Percentiles rank a stretch among this genome's conserved stretches.
phyloP scores from a whole-genome alignment of 1,140 invertebrate species.

The Habropoda laboriosa region DNA sequence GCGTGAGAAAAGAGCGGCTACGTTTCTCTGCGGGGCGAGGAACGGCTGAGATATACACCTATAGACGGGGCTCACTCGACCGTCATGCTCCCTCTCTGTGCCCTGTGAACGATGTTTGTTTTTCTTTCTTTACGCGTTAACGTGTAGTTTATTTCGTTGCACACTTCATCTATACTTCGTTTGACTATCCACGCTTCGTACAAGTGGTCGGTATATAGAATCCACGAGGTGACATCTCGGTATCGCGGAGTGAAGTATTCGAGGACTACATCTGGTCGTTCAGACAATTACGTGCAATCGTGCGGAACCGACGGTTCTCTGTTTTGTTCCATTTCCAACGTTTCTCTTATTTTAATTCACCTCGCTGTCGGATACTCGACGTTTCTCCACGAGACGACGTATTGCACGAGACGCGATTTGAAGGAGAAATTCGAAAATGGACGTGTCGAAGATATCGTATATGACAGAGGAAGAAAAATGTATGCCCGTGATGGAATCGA shows the following conservation, averaged over 20 bases:
- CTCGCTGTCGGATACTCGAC: neutral
- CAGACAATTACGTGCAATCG: slow-evolving; percentile 23
- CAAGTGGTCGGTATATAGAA: neutral
- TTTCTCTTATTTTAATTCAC: neutral
- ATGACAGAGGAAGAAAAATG: neutral
- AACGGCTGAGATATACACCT: slow-evolving; percentile 13
- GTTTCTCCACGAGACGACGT: neutral
- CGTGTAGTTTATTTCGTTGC: neutral
- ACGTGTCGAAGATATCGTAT: neutral
- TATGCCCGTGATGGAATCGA: slow-evolving; percentile 1
- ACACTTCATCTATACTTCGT: neutral
- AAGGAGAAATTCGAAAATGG: neutral
- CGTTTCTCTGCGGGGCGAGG: slow-evolving; percentile 10
- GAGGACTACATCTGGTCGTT: neutral
- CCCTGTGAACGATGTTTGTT: neutral
- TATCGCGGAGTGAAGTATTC: neutral
- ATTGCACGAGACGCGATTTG: neutral
- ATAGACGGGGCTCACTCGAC: neutral
- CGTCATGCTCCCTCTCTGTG: neutral
- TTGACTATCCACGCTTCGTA: neutral
- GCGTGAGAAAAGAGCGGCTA: slow-evolving; percentile 29
- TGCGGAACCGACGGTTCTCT: slow-evolving; percentile 1
- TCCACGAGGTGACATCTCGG: neutral
- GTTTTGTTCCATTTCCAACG: neutral
- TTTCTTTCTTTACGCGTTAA: neutral